Conservation (phyloP, 1,140 invertebrate species). For the Cyrtorhinus lividipennis region DNA sequence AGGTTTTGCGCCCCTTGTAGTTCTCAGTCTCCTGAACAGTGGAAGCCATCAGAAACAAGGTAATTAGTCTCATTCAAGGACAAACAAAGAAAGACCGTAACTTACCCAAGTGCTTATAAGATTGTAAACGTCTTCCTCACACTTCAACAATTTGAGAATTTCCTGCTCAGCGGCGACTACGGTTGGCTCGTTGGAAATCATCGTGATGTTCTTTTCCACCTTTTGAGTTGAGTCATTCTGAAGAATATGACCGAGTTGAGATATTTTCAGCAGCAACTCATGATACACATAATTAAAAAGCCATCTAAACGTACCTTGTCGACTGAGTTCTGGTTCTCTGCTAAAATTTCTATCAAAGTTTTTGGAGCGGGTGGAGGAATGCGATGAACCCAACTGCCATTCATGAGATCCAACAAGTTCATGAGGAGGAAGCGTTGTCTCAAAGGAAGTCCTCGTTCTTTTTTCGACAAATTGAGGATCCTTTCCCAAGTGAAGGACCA, state of each 20-base stretch:
- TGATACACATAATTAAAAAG: background rate
- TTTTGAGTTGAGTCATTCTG: background rate
- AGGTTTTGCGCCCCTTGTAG: slow-evolving; percentile 15
- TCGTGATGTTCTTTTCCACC: background rate
- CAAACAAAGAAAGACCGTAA: no score
- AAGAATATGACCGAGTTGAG: background rate
- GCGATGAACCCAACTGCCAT: slow-evolving; percentile 12
- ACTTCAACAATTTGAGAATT: slow-evolving; percentile 11
- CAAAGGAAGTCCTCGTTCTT: slow-evolving; percentile 6
- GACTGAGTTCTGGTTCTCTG: background rate
- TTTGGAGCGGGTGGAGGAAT: background rate
- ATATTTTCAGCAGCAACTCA: background rate
- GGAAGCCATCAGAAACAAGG: no score
- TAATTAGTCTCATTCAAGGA: no score
- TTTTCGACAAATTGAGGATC: slow-evolving; percentile 12
- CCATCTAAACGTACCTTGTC: background rate
- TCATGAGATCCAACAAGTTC: slow-evolving; percentile 16
- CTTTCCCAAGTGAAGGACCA: slow-evolving; percentile 15
- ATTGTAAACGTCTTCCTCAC: background rate
- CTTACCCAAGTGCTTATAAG: slow-evolving; percentile 12
- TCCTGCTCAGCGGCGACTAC: slow-evolving; percentile 12
- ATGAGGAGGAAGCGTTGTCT: slow-evolving; percentile 14
- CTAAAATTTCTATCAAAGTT: slow-evolving; percentile 12
- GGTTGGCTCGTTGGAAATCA: slow-evolving; percentile 12
- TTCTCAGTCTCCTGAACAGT: slow-evolving; percentile 14